Evolutionary conservation across 2,113 vertebrate species (phyloP), one percentile per base, ranked within the genome.

Genomic region (zebrafish (Danio rerio)): DNA sequence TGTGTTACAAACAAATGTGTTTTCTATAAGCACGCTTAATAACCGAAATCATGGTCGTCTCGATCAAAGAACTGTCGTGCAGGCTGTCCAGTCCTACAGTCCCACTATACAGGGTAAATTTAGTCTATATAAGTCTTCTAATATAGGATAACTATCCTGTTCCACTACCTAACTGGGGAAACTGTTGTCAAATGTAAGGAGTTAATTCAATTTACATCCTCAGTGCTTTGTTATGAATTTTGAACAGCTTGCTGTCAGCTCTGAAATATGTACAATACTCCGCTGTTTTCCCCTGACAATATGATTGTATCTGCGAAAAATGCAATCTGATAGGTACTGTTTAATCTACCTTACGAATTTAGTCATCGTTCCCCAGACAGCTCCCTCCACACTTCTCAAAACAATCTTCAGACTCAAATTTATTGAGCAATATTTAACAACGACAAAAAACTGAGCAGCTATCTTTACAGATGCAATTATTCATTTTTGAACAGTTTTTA

Each of bases 1-100:
- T 85, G 21, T 65, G 81, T 85, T 84, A 81, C 9, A 78, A 50
- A 73, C 13, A 72, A 73, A 83, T 65, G 42, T 85, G 82, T 65
- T 83, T 82, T n/a, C 47, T 43, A 53, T 71, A 12, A 82, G 75
- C 62, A 13, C 68, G 65, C 18, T 81, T 70, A 50, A 61, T 50
- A 75, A 80, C 62, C 50, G 75, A 56, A 84, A 81, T 68, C 52
- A 53, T 53, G 11, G 66, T 40, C 52, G 49, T 69, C 49, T 21
- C 52, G 61, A 81, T 70, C 42, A 74, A 40, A 73, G 49, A 11
- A 49, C 66, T 70, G 81, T 52, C 45, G 42, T 52, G 50, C 21
- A 16, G 50, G 13, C 12, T 55, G 5, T 42, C 8, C 55, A 16
- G 50, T 71, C 18, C 18, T 21, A 9, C 18, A 11, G 43, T 43